These are phyloP conservation scores for Mylabris phalerata DNA, from an alignment of 1,140 invertebrate species.

Conservation along the genomic window DNA sequence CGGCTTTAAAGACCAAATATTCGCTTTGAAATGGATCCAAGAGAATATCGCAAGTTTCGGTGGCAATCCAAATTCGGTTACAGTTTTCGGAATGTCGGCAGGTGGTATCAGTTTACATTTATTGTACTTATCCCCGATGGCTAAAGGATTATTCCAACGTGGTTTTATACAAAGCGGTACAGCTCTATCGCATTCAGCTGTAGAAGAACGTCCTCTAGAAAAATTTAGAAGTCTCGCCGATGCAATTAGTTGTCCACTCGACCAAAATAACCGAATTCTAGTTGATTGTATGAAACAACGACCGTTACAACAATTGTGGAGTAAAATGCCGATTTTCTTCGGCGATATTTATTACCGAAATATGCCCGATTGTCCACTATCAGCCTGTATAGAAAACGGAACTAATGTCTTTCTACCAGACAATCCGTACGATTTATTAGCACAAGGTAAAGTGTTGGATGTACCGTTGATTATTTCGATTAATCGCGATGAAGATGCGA, in stretches of 20 bases:
- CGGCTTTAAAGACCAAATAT: conserved; percentile 53
- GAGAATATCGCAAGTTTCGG: conserved; percentile 35
- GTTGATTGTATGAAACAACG: background rate
- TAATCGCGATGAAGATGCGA: background rate
- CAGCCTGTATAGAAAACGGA: too few relatives aligned
- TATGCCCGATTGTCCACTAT: background rate
- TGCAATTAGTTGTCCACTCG: background rate
- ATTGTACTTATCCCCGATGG: conserved; percentile 45
- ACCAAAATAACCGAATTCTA: background rate
- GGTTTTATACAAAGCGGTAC: conserved; percentile 73
- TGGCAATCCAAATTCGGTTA: conserved; percentile 50
- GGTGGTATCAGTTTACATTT: conserved; percentile 51
- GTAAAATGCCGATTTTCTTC: background rate
- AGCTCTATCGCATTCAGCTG: conserved; percentile 57
- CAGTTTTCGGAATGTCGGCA: conserved; percentile 37
- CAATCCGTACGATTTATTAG: background rate
- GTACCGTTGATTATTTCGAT: background rate
- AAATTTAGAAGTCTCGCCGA: background rate
- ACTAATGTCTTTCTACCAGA: background rate
- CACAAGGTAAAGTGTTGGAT: background rate
- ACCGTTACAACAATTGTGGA: background rate
- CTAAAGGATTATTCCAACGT: conserved; percentile 52
- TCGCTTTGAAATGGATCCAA: conserved; percentile 51
- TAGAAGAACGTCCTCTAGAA: background rate
- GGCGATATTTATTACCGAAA: background rate